phyloP scores from a whole-genome alignment of 92 coral and sea anemone genomes.

The Paramuricea clavata region DNA sequence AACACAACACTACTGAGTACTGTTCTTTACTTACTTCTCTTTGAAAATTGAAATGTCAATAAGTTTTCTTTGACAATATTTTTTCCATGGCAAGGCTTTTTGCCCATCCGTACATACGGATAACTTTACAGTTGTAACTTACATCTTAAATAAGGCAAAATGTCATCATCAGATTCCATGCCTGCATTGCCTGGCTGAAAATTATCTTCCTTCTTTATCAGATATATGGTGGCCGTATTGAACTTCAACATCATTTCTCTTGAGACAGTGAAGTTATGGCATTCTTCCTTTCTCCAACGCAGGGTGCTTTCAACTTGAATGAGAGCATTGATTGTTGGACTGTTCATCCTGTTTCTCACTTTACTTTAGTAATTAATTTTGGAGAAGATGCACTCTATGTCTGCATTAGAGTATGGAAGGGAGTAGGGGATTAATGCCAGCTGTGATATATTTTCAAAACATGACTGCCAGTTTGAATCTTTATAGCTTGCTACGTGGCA shows the following conservation, averaged over 20 bases:
- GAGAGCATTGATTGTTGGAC: not conserved
- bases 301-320: constrained; percentile 8
- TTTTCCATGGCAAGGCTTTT: too few species aligned
- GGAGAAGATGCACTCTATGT: constrained; percentile 14
- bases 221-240: not conserved
- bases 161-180: too few species aligned
- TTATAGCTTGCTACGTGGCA: not conserved
- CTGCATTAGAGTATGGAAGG: constrained; percentile 14
- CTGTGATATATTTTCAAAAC: too few species aligned
- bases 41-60: too few species aligned
- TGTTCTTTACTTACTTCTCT: too few species aligned
- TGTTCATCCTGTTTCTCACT: constrained; percentile 14
- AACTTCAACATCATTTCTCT: constrained; percentile 3
- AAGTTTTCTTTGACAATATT: too few species aligned
- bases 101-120: too few species aligned
- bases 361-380: constrained; percentile 13
- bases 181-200: not conserved
- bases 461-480: constrained; percentile 1
- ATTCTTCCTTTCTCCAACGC: constrained; percentile 12
- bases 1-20: too few species aligned
- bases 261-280: constrained; percentile 15
- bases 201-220: not conserved
- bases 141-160: too few species aligned
- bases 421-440: constrained; percentile 11
- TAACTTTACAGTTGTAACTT: too few species aligned